Conservation (phyloP, 2,113 vertebrate species). For the Hippocampus mohnikei region DNA sequence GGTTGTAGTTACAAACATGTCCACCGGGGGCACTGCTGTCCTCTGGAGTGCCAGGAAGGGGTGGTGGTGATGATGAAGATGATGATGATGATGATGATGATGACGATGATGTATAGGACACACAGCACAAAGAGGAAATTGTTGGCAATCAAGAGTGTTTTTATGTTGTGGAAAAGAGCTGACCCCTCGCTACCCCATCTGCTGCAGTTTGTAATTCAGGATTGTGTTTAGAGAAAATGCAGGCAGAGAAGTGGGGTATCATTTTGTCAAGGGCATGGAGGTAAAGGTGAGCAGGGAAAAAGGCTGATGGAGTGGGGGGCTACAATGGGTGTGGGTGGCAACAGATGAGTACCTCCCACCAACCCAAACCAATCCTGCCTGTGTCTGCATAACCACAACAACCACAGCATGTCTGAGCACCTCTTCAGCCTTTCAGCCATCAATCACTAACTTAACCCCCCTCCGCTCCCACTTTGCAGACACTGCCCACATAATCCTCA, state of each 20-base stretch:
- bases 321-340: conserved; percentile 69
- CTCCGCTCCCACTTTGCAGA: conserved; percentile 8
- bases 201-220: not conserved
- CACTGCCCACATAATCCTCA: conserved; percentile 74
- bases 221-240: conserved; percentile 8
- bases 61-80: conserved; percentile 44
- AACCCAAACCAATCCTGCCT: conserved; percentile 30
- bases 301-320: conserved; percentile 57
- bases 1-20: conserved; percentile 19
- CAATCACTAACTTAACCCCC: conserved; percentile 65
- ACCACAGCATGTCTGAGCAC: conserved; percentile 72
- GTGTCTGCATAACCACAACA: conserved; percentile 44
- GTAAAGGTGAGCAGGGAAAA: conserved; percentile 55
- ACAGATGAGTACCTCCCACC: conserved; percentile 58
- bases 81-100: conserved; percentile 24
- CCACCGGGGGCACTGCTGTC: conserved; percentile 69
- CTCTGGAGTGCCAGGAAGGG: conserved; percentile 15
- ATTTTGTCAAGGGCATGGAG: conserved; percentile 33
- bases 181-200: conserved; percentile 12
- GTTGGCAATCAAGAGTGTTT: conserved; percentile 44
- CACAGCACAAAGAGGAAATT: conserved; percentile 56
- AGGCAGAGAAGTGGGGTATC: conserved; percentile 14
- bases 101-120: conserved; percentile 32
- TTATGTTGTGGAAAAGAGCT: conserved; percentile 31
- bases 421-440: conserved; percentile 70